Conservation (phyloP, 1,140 invertebrate genomes). For the Papilio aristodemus region DNA sequence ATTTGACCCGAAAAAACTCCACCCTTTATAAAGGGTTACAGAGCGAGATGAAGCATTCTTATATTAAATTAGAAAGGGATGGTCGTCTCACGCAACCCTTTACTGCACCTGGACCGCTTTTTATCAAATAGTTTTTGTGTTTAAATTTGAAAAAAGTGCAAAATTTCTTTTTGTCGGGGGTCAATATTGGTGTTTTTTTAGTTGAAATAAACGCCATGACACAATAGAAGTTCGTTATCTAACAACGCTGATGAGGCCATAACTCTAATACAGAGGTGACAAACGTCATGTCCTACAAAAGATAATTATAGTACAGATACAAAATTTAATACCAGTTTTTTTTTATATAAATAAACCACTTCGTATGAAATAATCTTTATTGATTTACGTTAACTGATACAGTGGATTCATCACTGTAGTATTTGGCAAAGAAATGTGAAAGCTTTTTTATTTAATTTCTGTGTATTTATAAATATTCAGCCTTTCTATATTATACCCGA, state of each 20-base stretch:
- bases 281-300: constrained; percentile 20
- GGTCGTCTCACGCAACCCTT: constrained; percentile 59
- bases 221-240: constrained; percentile 74
- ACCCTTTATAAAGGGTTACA: constrained; percentile 65
- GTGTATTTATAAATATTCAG: neutral
- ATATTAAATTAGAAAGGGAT: constrained; percentile 46
- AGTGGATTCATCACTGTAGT: too few relatives aligned
- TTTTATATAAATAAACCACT: neutral
- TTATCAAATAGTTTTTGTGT: constrained; percentile 57
- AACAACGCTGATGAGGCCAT: constrained; percentile 61
- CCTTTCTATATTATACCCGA: neutral
- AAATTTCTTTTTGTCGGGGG: constrained; percentile 66
- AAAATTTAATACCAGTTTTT: neutral
- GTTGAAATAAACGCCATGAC: constrained; percentile 44
- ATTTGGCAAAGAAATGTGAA: neutral
- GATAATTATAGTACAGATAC: constrained; percentile 8
- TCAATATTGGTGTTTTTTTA: constrained; percentile 76
- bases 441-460: neutral
- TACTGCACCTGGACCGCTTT: constrained; percentile 72
- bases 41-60: constrained; percentile 51
- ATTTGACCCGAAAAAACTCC: constrained; percentile 73
- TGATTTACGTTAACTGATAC: neutral
- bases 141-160: constrained; percentile 73
- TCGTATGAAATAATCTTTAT: neutral
- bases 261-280: constrained; percentile 43